Percentiles rank a stretch among this genome's conserved stretches.
Conservation (phyloP, 2,113 vertebrate species). For the Erythrocercus mccallii region DNA sequence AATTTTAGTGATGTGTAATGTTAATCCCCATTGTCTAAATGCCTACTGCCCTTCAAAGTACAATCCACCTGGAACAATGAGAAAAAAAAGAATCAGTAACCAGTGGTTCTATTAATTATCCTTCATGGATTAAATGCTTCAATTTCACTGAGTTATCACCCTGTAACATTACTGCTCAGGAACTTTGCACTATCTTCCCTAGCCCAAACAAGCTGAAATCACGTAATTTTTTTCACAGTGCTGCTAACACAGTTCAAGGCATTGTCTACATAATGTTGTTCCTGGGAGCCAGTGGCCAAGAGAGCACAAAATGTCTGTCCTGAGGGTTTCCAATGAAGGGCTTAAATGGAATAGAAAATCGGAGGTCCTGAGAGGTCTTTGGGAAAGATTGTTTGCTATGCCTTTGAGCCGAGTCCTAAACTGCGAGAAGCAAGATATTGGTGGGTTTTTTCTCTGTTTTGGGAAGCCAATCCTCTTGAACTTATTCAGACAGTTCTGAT, state of each 20-base stretch:
- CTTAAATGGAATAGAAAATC: conserved; percentile 5
- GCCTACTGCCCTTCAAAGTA: neutral
- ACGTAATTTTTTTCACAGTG: neutral
- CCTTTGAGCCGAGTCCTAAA: conserved; percentile 1
- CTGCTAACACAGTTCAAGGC: neutral
- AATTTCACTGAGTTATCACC: conserved; percentile 2
- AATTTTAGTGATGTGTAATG: neutral
- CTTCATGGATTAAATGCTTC: conserved; percentile 29
- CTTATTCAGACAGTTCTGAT: neutral
- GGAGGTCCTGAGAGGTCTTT: conserved; percentile 18
- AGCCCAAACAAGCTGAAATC: neutral
- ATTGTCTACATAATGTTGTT: neutral
- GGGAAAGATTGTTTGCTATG: neutral
- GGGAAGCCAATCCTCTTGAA: neutral
- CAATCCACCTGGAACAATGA: neutral
- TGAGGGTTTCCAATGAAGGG: neutral
- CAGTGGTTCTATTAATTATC: neutral
- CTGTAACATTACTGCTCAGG: neutral
- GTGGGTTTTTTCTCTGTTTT: neutral
- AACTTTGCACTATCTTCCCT: neutral
- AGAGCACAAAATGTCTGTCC: neutral
- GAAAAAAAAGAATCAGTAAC: neutral
- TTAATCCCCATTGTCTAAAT: neutral
- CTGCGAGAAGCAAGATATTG: neutral
- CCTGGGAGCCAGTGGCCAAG: neutral